Evolutionary conservation across 2,113 vertebrate genomes (phyloP).

Genomic region (Toxotes chatareus): DNA sequence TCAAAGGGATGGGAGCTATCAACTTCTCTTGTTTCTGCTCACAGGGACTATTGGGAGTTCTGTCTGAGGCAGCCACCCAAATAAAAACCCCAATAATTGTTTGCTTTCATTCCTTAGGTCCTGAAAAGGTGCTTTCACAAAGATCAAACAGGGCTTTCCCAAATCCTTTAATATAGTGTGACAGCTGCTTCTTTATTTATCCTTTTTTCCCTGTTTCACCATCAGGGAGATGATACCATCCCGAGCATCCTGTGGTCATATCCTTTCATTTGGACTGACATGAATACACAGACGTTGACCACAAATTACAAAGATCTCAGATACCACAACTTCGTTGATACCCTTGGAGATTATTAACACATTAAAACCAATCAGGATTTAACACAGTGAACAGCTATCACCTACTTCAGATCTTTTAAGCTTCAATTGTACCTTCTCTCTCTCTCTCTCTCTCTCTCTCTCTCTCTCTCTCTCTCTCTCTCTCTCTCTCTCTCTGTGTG

Average conservation of each 20-base stretch:
- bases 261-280: constrained; percentile 32
- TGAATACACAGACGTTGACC: constrained; percentile 1
- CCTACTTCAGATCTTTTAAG: constrained; percentile 6
- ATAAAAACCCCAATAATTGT: constrained; percentile 50
- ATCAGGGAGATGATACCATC: constrained; percentile 25
- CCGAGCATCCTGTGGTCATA: constrained; percentile 8
- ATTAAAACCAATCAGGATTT: constrained; percentile 12
- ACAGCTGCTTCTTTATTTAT: constrained; percentile 37
- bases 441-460: too few relatives aligned
- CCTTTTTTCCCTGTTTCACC: constrained; percentile 27
- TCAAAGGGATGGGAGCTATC: constrained; percentile 43
- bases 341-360: not conserved
- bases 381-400: not conserved
- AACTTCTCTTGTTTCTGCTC: constrained; percentile 53
- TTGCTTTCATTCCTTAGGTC: constrained; percentile 28
- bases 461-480: too few relatives aligned
- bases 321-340: constrained; percentile 2
- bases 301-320: not conserved
- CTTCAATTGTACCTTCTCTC: not conserved
- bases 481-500: not conserved
- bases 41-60: constrained; percentile 17
- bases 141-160: constrained; percentile 45
- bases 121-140: constrained; percentile 54
- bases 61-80: constrained; percentile 51
- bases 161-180: constrained; percentile 53